These are phyloP conservation scores for Rhea pennata DNA, from an alignment of 2,113 vertebrate genomes.

Conservation along the genomic window DNA sequence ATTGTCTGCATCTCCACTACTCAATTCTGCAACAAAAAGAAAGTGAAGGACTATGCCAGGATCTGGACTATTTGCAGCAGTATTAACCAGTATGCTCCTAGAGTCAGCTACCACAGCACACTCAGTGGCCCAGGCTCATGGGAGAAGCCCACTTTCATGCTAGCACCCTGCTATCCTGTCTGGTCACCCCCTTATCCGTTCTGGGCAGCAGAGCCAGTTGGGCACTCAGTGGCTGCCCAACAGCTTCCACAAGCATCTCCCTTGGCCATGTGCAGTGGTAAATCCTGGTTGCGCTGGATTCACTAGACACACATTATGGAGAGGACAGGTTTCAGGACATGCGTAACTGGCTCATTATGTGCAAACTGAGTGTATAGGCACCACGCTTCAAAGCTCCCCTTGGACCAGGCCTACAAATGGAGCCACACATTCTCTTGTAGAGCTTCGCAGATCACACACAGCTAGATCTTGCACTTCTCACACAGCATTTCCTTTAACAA, in stretches of 20 bases:
- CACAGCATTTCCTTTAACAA: not conserved
- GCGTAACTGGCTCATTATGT: not conserved
- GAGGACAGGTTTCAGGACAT: fast-evolving
- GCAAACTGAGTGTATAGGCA: not conserved
- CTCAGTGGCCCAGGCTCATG: too few relatives aligned
- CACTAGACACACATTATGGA: fast-evolving
- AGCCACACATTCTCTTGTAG: not conserved
- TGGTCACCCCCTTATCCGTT: not conserved
- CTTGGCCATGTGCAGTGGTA: fast-evolving
- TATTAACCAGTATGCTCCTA: not conserved
- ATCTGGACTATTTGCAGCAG: too few relatives aligned
- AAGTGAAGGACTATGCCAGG: not conserved
- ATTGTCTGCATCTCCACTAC: not conserved
- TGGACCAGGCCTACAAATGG: not conserved
- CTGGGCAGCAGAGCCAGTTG: too few relatives aligned
- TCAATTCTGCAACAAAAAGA: not conserved
- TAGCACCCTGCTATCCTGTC: not conserved
- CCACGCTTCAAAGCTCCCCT: not conserved
- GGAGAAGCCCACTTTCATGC: too few relatives aligned
- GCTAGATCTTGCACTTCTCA: not conserved
- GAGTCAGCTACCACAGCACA: too few relatives aligned
- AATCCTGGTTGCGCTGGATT: not conserved
- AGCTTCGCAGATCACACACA: not conserved
- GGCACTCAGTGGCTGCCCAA: too few relatives aligned
- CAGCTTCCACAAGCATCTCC: not conserved